Evolutionary conservation across 2,797 vertebrate species (phyloP).

Genomic region (Microhierax caerulescens): DNA sequence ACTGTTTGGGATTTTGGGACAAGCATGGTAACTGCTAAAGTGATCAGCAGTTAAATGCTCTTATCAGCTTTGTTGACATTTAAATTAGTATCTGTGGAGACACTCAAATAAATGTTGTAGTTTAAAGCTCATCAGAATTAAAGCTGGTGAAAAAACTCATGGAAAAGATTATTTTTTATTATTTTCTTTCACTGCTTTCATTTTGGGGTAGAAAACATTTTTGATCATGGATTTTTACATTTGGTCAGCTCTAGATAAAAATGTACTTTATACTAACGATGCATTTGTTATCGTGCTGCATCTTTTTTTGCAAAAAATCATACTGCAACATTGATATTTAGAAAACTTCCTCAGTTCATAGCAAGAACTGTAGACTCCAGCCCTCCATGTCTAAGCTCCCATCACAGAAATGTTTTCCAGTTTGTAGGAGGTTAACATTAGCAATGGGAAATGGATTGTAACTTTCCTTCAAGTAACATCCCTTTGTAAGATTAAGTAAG

Average conservation of each 20-base stretch:
- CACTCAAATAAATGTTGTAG: neutral
- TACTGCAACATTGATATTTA: neutral
- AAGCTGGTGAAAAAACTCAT: neutral
- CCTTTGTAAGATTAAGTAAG: too few relatives aligned
- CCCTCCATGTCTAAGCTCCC: neutral
- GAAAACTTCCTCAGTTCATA: neutral
- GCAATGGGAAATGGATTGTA: neutral
- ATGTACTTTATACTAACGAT: neutral
- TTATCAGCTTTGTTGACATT: neutral
- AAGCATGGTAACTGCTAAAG: neutral
- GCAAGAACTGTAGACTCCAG: neutral
- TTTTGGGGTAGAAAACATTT: neutral
- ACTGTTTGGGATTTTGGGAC: neutral
- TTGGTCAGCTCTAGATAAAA: neutral
- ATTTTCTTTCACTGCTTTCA: neutral
- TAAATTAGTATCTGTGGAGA: neutral
- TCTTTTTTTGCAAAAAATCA: neutral
- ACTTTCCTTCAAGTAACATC: neutral
- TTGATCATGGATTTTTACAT: neutral
- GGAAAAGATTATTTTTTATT: neutral
- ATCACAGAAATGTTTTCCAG: neutral
- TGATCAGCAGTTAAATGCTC: neutral
- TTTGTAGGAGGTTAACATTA: neutral
- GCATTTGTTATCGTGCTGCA: neutral
- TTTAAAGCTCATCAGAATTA: neutral